phyloP scores from a whole-genome alignment of 2,888 invertebrate genomes.

The Folsomia candida region DNA sequence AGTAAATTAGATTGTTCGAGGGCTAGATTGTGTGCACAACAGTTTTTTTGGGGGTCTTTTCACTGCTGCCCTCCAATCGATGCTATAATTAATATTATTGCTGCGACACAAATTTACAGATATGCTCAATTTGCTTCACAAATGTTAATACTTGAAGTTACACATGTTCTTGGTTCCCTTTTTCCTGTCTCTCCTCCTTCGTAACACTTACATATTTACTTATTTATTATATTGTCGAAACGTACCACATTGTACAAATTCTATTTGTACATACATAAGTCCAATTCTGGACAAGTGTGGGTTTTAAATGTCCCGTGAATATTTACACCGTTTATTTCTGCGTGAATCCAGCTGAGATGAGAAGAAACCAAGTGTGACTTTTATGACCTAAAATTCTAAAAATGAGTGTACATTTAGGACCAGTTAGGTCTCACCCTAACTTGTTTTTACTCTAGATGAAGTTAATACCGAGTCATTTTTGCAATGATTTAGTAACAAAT shows the following conservation, averaged over 20 bases:
- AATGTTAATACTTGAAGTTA: too few species aligned
- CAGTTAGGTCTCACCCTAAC: too few species aligned
- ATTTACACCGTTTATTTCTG: constrained; percentile 27
- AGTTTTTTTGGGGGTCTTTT: too few species aligned
- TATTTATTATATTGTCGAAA: too few species aligned
- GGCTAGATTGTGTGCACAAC: neutral
- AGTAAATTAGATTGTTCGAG: neutral
- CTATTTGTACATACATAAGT: too few species aligned
- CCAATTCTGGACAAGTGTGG: neutral
- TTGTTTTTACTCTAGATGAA: too few species aligned
- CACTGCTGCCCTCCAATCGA: too few species aligned
- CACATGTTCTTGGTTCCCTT: constrained; percentile 21
- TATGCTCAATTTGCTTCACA: constrained; percentile 48
- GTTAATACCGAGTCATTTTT: neutral
- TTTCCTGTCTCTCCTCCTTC: neutral
- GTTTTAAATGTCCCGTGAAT: constrained; percentile 2
- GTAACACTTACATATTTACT: neutral
- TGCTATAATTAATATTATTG: constrained; percentile 12
- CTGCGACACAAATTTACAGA: constrained; percentile 30
- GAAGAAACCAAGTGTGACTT: neutral
- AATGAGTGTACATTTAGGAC: neutral
- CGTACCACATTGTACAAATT: too few species aligned
- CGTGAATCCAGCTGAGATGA: constrained; percentile 12
- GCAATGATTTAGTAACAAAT: neutral
- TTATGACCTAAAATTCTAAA: neutral